Evolutionary conservation across 2,888 invertebrate genomes (phyloP), one percentile per base, ranked within the genome.

Genomic region (Nemotelus nigrinus): DNA sequence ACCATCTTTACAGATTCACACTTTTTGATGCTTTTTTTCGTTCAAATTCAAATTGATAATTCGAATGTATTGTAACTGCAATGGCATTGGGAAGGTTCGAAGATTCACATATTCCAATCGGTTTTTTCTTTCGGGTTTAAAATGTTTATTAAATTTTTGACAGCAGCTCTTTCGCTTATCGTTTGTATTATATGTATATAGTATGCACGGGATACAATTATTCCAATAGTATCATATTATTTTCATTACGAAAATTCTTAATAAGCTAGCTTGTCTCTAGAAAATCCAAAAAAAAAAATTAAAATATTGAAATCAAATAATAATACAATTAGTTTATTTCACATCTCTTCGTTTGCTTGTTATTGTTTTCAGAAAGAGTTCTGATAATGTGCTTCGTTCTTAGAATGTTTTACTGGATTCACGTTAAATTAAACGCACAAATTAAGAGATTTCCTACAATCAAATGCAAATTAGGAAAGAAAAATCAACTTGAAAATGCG

Each of bases 221-320:
- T 63, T 63, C 39, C 63, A 63, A 63, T 63, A 63, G 63, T 63
- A 63, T 25, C 63, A 63, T 63, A 63, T 63, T 63, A 63, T 63
- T 63, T 43, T 63, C 63, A 63, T 63, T 63, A 63, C 63, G 63
- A 63, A 63, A 63, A 63, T 63, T 8, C 63, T 63, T 63, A 63
- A 43, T 43, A 63, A 63, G 43, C 63, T 63, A 63, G 63, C 63
- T 63, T 63, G 25, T 25, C 63, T 63, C 63, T 63, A 63, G 63
- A 63, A 63, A 63, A 63, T 63, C 41, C 63, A 63, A 41, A 43
- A 63, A 63, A 63, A 43, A 43, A 25, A 25, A 25, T 25, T 25
- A 25, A 25, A 25, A 25, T 25, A 25, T 25, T 25, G 25, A 25
- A 63, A 41, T 43, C 63, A 63, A 63, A 63, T 63, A 63, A 63